Conservation (phyloP, 2,888 invertebrate genomes). For the Ypsolopha scabrella region DNA sequence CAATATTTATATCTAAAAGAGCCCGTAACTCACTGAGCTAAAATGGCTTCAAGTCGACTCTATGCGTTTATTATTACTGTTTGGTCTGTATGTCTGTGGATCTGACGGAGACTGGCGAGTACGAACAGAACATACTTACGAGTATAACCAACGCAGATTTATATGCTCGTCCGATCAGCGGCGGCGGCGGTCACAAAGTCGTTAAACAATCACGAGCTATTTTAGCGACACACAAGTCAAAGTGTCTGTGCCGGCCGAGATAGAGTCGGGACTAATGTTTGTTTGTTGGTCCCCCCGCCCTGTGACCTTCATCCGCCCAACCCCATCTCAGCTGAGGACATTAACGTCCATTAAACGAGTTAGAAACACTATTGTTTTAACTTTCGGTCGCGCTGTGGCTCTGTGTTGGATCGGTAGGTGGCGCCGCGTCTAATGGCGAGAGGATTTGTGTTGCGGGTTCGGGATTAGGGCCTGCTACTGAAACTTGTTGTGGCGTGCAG, state of each 20-base stretch:
- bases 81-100: too few relatives aligned
- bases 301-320: neutral
- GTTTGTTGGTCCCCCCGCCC: conserved; percentile 6
- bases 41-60: too few relatives aligned
- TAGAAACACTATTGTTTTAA: conserved; percentile 1
- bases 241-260: conserved; percentile 2
- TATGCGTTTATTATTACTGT: too few relatives aligned
- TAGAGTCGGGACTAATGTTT: conserved; percentile 7
- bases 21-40: too few relatives aligned
- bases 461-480: neutral
- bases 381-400: conserved; percentile 1
- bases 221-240: too few relatives aligned
- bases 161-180: too few relatives aligned
- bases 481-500: neutral
- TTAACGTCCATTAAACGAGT: conserved; percentile 6
- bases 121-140: too few relatives aligned
- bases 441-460: neutral
- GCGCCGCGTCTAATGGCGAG: neutral
- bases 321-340: neutral
- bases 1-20: too few relatives aligned
- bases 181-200: conserved; percentile 6
- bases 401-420: neutral
- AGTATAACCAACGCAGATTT: too few relatives aligned
- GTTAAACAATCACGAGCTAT: too few relatives aligned
- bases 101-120: too few relatives aligned